Evolutionary conservation across 1,140 invertebrate species (phyloP), one percentile per base, ranked within the genome.

Genomic region (Batillaria attramentaria): DNA sequence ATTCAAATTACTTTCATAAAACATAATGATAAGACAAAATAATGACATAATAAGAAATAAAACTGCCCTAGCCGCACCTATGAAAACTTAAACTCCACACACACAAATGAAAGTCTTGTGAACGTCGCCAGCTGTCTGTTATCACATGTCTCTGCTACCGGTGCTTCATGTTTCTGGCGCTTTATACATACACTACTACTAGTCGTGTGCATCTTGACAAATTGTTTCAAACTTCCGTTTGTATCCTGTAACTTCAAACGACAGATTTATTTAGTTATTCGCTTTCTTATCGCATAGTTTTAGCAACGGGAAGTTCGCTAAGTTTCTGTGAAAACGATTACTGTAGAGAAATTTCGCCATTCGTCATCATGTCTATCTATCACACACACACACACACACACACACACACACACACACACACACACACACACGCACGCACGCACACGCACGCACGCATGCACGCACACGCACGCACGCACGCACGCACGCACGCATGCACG

Each of bases 371-470:
- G 50, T 54, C 50, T 3, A 54, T 54, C 50, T n/a, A 20, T 39
- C 69, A 72, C 69, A 72, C 39, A 72, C n/a, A 43, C 69, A 43
- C 69, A 24, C 69, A 72, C 62, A 20, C 70, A 4, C 10, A 72
- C 33, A 72, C 41, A 35, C 70, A 72, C 33, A 1, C 42, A 50
- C 43, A 57, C 24, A 72, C 70, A 31, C 33, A 72, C 20, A 4
- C 62, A 66, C 33, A 66, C 62, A 8, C 62, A 66, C 62, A 8
- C 6, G 13, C 28, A 66, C 33, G 31, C 8, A 66, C 28, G 13
- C 28, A 10, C 6, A 66, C 39, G 39, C 24, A 33, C 24, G 41
- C 37, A 72, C 39, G 16, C 37, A 39, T 35, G 10, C 66, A 43
- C 69, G 2, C 3, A 72, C 69, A 43, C 37, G 18, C 69, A 42